Evolutionary conservation across 2,888 invertebrate species (phyloP).

Genomic region (Acrobeloides nanus): DNA sequence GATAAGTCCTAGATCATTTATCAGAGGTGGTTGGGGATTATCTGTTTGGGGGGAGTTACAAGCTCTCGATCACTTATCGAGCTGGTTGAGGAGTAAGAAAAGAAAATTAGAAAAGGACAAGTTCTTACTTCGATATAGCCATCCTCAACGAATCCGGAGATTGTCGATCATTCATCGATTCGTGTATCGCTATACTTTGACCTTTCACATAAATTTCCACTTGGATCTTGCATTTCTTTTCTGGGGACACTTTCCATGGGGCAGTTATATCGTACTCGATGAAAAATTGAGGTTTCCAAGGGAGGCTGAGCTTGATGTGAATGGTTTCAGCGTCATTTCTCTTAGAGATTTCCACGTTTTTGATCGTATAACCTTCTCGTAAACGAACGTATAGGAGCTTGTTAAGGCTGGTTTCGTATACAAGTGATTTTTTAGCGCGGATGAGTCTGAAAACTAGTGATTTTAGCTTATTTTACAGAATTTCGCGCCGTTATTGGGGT

Average conservation of each 20-base stretch:
- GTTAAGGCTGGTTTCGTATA: constrained; percentile 57
- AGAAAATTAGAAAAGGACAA: neutral
- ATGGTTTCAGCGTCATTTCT: constrained; percentile 56
- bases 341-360: constrained; percentile 46
- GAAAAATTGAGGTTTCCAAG: constrained; percentile 68
- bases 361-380: constrained; percentile 69
- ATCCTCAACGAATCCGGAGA: constrained; percentile 5
- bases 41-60: no score
- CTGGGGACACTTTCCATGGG: constrained; percentile 23
- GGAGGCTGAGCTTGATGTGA: constrained; percentile 65
- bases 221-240: constrained; percentile 12
- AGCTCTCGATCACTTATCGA: no score
- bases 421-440: no score
- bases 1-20: no score
- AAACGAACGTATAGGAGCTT: constrained; percentile 68
- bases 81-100: neutral
- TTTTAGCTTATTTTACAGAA: no score
- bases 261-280: constrained; percentile 65
- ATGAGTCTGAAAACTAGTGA: no score
- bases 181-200: neutral
- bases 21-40: no score
- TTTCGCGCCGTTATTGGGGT: no score
- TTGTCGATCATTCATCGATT: neutral
- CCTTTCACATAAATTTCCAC: constrained; percentile 18
- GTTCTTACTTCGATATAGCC: constrained; percentile 5